Base-by-base conservation (phyloP, 2,888 invertebrate species). In the Pandemis cinnamomeana region DNA sequence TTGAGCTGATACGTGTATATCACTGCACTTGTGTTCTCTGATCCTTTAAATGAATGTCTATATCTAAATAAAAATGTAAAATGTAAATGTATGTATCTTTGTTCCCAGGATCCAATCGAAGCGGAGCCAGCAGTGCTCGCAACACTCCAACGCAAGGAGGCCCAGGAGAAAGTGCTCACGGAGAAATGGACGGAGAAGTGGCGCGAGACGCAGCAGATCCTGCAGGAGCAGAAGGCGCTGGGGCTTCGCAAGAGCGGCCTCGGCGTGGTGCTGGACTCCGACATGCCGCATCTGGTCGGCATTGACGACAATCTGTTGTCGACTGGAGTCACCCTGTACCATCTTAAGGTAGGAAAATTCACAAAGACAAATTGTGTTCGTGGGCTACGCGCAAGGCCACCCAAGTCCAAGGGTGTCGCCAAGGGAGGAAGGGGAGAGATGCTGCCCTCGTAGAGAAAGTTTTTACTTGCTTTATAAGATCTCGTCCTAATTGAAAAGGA, bases 101-200 rank as follows among this genome's bases (percentile, higher is more conserved):
- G 10, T 48, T 27, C 67, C 15, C 90, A 95, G 95, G 95, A 92
- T 75, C 92, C 94, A 0, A 87, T 95, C 60, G 91, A 94, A 77
- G 89, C 93, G 7, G 96, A 96, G 82, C 94, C 96, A 0, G 95
- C 94, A 71, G 96, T 98, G 77, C 91, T 98, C 71, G 98, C 97
- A 51, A 97, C 97, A 79, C 95, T 98, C 5, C 97, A 98, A 81
- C 96, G 98, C 84, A 98, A 98, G 85, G 98, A 98, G 89, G 98
- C 98, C 0, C 97, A 98, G 85, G 98, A 98, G 92, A 98, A 96
- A 89, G 97, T 96, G 73, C 95, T 98, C 75, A 98, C 98, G 0
- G 98, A 98, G 90, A 97, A 98, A 85, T 98, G 98, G 98, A 96
- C 97, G 11, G 98, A 98, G 86, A 98, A 98, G 87, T 98, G 98